Evolutionary conservation across 2,797 vertebrate genomes (phyloP), one percentile per base, ranked within the genome.

Genomic region (Zenarchopterus dispar): DNA sequence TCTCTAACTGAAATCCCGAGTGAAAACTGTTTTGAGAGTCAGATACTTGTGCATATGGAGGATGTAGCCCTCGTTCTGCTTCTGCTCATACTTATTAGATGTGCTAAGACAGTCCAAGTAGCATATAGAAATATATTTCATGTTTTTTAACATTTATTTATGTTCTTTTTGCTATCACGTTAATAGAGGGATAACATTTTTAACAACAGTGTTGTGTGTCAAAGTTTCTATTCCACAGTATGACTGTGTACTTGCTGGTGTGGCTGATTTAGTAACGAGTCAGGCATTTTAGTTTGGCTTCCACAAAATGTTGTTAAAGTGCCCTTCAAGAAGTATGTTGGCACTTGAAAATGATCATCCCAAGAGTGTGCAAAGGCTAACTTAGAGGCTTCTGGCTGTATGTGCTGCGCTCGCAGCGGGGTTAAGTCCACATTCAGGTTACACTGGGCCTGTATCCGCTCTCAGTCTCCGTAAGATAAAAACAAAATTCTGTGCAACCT

Each of bases 241-340:
- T 15, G 36, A 39, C 13, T 16, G 36, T 39, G 36, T 39, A 15
- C 36, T 39, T 13, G 13, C 13, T 39, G 36, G 36, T 39, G 36
- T 39, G 33, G 33, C 33, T 11, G 64, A 77, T 53, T 80, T 81
- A 84, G 49, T 49, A 64, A 62, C 46, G 0, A 23, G 63, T 67
- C 61, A 57, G 15, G 42, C 18, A 0, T 1, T 53, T 62, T 18
- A 45, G 42, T 71, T 67, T 70, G 43, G 19, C 16, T 54, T 58
- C 11, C 23, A 15, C 15, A 61, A 61, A 75, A 68, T 19, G 49
- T 23, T 43, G 39, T 83, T 56, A 71, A 83, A 68, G 41, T 77
- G 79, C 67, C 22, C 64, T 62, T 64, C 46, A 16, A 51, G 43
- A 60, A 73, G 74, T 11, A 65, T 49, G 41, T 66, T 58, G 26